Percentiles rank a stretch among this genome's conserved stretches.
Evolutionary conservation across 1,140 invertebrate species (phyloP).

Genomic region (Drosophila neocordata): DNA sequence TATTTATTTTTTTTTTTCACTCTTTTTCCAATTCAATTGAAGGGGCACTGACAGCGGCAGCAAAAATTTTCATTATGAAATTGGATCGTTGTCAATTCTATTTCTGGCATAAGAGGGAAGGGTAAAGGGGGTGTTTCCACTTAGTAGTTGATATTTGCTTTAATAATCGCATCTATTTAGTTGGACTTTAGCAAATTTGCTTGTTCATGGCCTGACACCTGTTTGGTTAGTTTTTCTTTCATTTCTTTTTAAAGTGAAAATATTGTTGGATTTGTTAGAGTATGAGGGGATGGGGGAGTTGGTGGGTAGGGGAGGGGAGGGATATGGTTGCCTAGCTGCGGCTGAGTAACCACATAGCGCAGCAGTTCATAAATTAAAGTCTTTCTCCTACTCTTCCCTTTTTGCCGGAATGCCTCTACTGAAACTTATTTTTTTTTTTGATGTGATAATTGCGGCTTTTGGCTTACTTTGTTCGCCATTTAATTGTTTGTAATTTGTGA

Average conservation of each 20-base stretch:
- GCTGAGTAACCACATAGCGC: slow-evolving; percentile 14
- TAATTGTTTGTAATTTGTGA: slow-evolving; percentile 81
- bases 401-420: background rate
- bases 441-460: slow-evolving; percentile 80
- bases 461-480: slow-evolving; percentile 80
- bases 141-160: slow-evolving; percentile 2
- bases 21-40: slow-evolving; percentile 73
- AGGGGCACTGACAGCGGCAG: slow-evolving; percentile 66
- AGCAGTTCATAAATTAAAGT: slow-evolving; percentile 79
- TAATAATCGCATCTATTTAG: slow-evolving; percentile 10
- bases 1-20: slow-evolving; percentile 40
- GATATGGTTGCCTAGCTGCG: background rate
- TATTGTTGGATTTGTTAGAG: background rate
- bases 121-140: background rate
- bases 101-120: background rate
- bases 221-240: slow-evolving; percentile 35
- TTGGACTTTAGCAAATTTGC: slow-evolving; percentile 13
- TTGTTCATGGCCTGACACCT: slow-evolving; percentile 63
- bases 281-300: too few species aligned
- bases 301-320: background rate
- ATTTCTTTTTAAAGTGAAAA: slow-evolving; percentile 58
- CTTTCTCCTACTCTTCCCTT: slow-evolving; percentile 24
- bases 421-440: slow-evolving; percentile 35
- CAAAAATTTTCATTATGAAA: slow-evolving; percentile 78
- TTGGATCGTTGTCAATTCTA: slow-evolving; percentile 76